phyloP scores from a whole-genome alignment of 2,888 invertebrate species.

The Amiota mariae region DNA sequence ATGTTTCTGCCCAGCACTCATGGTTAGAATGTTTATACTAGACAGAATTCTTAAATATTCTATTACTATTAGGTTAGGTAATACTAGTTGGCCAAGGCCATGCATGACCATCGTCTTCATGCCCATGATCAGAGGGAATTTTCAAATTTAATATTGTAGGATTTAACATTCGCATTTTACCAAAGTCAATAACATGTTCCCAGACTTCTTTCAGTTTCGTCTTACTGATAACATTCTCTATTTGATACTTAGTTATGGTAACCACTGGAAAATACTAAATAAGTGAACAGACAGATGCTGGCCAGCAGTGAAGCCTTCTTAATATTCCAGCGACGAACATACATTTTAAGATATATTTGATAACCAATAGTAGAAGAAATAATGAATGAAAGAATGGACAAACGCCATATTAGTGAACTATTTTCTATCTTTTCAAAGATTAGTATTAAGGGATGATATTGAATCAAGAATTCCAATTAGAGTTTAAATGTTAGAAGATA shows the following conservation, averaged over 20 bases:
- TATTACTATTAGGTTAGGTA: no score
- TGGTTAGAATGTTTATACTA: no score
- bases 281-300: slow-evolving; percentile 43
- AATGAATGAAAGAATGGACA: no score
- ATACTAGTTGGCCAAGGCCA: no score
- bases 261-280: slow-evolving; percentile 67
- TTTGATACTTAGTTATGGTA: slow-evolving; percentile 73
- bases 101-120: slow-evolving; percentile 79
- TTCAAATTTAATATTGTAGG: slow-evolving; percentile 81
- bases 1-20: no score
- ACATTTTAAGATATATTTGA: slow-evolving; percentile 51
- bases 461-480: no score
- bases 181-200: slow-evolving; percentile 85
- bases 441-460: no score
- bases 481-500: no score
- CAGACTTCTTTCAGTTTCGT: slow-evolving; percentile 78
- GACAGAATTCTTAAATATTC: no score
- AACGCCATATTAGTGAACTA: no score
- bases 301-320: slow-evolving; percentile 54
- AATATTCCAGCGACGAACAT: slow-evolving; percentile 57
- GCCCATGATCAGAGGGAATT: slow-evolving; percentile 79
- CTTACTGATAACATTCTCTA: slow-evolving; percentile 76
- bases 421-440: no score
- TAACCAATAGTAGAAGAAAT: no score
- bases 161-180: slow-evolving; percentile 81